Evolutionary conservation across 2,888 invertebrate genomes (phyloP), one percentile per base, ranked within the genome.

Genomic region (Andrena praecox): DNA sequence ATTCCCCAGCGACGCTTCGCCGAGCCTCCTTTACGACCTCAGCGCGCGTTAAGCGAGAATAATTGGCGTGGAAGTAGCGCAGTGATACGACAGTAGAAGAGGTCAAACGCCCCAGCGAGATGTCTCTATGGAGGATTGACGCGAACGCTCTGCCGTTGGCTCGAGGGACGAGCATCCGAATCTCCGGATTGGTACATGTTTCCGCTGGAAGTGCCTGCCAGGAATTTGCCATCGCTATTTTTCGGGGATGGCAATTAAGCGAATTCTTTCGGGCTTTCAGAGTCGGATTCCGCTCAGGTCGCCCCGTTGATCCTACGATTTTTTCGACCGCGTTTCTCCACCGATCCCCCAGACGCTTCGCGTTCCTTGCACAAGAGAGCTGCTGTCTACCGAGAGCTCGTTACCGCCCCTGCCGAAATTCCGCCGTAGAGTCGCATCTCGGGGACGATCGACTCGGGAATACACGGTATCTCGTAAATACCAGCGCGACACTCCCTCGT

Each of bases 381-480:
- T n/a, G 68, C 27, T 50, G 12, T 10, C 29, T 56, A 10, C 24
- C 33, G 62, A n/a, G 16, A 29, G 8, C 20, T 20, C 35, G 29
- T 24, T 24, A n/a, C n/a, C 27, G n/a, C 24, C 33, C n/a, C 6
- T 54, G 54, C 31, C 78, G 59, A 84, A 85, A 87, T 87, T 87
- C 86, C 75, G n/a, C 24, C 42, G 4, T 31, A 60, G 74, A 78
- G 76, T 70, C 29, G 74, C 42, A 60, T 50, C 48, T 24, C 12
- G 50, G 52, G 24, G 69, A 82, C 79, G 72, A 85, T 77, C 82
- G 85, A 72, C 80, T 29, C 78, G 54, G 31, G 85, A 67, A 70
- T 60, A 64, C 75, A 42, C 54, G 63, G 33, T 62, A 63, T 68
- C 81, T 76, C 82, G 83, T 89, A 89, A 89, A 88, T 89, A 84